These are phyloP conservation scores for Meda fulgida DNA, from an alignment of 2,797 vertebrate species.

Conservation along the genomic window DNA sequence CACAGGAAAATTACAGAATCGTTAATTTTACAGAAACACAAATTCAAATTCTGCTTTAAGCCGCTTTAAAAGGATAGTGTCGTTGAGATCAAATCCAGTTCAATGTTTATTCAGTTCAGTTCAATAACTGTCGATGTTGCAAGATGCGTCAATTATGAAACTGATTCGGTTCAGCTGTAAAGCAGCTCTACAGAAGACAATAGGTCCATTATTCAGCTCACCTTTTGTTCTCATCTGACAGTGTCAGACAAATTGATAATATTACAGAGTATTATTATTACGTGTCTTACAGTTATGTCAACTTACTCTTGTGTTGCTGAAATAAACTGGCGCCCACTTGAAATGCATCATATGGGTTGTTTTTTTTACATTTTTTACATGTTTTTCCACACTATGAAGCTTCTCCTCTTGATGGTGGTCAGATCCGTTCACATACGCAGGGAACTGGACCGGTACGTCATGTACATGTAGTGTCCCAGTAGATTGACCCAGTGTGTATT, in stretches of 20 bases:
- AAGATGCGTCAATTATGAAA: neutral
- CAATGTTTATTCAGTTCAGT: neutral
- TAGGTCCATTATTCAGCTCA: neutral
- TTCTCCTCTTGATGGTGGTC: neutral
- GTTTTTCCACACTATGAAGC: constrained; percentile 11
- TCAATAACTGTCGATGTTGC: neutral
- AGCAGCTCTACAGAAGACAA: neutral
- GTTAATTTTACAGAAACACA: no score
- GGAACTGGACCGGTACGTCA: neutral
- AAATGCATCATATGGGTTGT: neutral
- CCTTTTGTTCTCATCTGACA: neutral
- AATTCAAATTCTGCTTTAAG: no score
- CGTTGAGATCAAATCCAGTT: no score
- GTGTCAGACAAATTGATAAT: neutral
- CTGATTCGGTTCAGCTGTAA: neutral
- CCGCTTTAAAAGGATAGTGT: no score
- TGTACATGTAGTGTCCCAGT: neutral
- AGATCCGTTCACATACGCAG: neutral
- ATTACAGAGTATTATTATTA: neutral
- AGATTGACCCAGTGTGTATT: neutral
- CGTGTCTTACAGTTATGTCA: neutral
- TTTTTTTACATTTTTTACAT: neutral
- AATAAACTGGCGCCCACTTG: neutral
- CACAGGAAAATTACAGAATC: no score
- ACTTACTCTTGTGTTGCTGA: neutral